Conservation (phyloP, 2,113 vertebrate species). For the Catharus bicknelli region DNA sequence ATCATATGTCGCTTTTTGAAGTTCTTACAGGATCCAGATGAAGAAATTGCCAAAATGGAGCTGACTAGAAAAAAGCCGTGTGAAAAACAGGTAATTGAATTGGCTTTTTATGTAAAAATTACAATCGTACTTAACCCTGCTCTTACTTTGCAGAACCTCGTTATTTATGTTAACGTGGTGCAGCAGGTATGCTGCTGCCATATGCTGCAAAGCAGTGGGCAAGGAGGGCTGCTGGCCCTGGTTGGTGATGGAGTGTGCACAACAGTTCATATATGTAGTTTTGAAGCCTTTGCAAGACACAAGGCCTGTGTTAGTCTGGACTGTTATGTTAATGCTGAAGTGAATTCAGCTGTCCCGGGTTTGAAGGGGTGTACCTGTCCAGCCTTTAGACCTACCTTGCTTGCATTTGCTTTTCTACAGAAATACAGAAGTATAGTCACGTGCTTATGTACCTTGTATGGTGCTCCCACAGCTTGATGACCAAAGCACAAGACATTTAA, state of each 20-base stretch:
- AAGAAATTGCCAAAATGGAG: constrained; percentile 78
- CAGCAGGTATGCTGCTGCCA: neutral
- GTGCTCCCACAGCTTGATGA: neutral
- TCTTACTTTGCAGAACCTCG: neutral
- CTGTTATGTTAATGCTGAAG: fast-evolving
- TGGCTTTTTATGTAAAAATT: neutral
- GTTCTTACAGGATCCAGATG: constrained; percentile 90
- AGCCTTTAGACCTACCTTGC: neutral
- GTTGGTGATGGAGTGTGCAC: neutral
- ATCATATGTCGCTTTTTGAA: constrained; percentile 28
- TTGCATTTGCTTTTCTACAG: neutral
- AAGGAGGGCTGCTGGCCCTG: fast-evolving
- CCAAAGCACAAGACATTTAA: neutral
- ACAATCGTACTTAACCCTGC: fast-evolving
- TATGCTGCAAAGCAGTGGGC: fast-evolving
- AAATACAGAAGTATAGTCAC: neutral
- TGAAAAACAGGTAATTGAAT: constrained; percentile 74
- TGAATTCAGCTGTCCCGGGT: neutral
- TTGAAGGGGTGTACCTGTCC: neutral
- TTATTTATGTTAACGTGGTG: fast-evolving
- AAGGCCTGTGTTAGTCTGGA: neutral
- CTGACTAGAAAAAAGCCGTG: constrained; percentile 80
- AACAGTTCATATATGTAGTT: neutral
- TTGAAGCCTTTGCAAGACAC: neutral
- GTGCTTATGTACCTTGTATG: neutral